Base-by-base conservation (phyloP, 2,888 invertebrate species). In the Aleiodes leptofemur region DNA sequence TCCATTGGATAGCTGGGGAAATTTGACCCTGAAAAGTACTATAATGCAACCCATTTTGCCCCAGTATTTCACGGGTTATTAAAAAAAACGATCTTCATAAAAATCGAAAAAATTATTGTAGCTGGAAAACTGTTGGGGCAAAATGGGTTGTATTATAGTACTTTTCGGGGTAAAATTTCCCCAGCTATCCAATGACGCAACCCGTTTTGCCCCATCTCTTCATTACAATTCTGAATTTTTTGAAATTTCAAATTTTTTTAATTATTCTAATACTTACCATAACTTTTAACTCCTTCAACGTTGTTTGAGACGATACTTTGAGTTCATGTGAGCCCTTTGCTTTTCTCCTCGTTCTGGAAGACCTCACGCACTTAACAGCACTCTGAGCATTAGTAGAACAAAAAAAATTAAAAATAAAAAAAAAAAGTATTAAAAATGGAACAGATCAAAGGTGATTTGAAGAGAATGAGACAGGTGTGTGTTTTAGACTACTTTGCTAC, bases 271-370 rank as follows among this genome's bases (percentile, higher is more conserved):
- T 34, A 81, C 85, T 84, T 74, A 88, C 88, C 88, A 87, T 86
- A 48, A 88, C 83, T 83, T 88, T 88, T 23, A 88, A 82, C 66
- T 87, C 87, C 74, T 85, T 87, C 50, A 88, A 75, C 11, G 88
- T 88, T 73, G 86, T 87, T 69, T 85, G 85, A 9, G 88, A 88
- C 13, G 87, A 87, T 43, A 88, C 88, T 77, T 87, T 88, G 31
- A 88, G 82, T 73, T 88, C 87, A 76, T 88, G 87, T 34, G 86
- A 86, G 48, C 87, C 87, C 77, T 88, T 87, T 61, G 86, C 76
- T 85, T 87, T 87, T 82, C 88, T 84, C 72, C 88, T 83, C 53
- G 85, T 83, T 71, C 88, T 85, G 70, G 86, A 85, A 0, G 87
- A 86, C 76, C 88, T 84, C 50, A 83, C 81, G 74, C 82, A 85